Conservation (phyloP, 2,113 vertebrate genomes). For the Dryoscopus gambensis region DNA sequence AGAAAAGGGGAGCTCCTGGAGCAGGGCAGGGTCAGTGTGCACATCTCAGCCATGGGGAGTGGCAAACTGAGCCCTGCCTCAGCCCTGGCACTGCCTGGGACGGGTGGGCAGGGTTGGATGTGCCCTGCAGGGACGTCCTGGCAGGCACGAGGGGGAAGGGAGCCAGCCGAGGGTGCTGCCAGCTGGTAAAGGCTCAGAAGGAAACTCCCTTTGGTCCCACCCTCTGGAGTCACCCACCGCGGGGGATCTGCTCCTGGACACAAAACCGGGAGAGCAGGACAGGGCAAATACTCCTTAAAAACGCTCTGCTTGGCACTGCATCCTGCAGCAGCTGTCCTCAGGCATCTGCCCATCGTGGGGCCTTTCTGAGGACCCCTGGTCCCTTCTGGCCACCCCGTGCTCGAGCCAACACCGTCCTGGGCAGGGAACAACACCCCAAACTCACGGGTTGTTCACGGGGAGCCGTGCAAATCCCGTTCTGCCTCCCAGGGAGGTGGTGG, state of each 20-base stretch:
- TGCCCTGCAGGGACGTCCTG: background rate
- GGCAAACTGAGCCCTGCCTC: accelerated
- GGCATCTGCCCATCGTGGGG: background rate
- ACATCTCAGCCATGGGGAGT: accelerated
- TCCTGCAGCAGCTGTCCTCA: background rate
- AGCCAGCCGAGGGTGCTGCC: background rate
- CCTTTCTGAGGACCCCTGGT: background rate
- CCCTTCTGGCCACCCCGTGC: background rate
- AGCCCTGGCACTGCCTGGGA: background rate
- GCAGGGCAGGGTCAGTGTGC: background rate
- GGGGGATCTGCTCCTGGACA: background rate
- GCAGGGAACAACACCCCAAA: background rate
- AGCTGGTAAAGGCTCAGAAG: background rate
- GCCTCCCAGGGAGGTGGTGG: background rate
- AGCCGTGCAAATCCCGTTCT: accelerated
- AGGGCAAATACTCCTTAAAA: background rate
- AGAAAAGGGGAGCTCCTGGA: background rate
- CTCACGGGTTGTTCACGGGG: background rate
- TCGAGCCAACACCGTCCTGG: accelerated
- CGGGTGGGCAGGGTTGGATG: background rate
- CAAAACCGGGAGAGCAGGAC: background rate
- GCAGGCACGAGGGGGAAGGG: background rate
- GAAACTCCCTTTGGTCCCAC: background rate
- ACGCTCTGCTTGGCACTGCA: background rate
- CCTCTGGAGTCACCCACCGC: background rate